Percentiles rank a stretch among this genome's conserved stretches.
phyloP scores from a whole-genome alignment of 1,140 invertebrate genomes.

The Achroia grisella region DNA sequence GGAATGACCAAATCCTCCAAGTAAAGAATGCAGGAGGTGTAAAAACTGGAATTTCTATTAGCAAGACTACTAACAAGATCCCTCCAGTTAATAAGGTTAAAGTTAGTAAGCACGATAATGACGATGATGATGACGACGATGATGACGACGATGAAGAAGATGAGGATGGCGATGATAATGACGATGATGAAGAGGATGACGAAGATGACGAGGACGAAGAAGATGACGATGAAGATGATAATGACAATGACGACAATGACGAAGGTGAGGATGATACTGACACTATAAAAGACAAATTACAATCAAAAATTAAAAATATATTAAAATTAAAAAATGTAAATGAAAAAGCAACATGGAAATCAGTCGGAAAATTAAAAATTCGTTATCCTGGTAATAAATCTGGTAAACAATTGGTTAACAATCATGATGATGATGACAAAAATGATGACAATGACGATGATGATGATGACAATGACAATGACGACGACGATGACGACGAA shows the following conservation, averaged over 20 bases:
- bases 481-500: constrained; percentile 59
- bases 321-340: not conserved
- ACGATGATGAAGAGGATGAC: constrained; percentile 60
- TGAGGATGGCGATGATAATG: constrained; percentile 56
- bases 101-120: constrained; percentile 59
- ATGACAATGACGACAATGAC: constrained; percentile 68
- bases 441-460: constrained; percentile 62
- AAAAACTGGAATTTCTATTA: constrained; percentile 65
- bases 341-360: not conserved
- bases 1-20: constrained; percentile 14
- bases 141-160: constrained; percentile 70
- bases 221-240: constrained; percentile 64
- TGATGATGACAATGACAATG: constrained; percentile 54
- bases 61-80: constrained; percentile 60
- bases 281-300: constrained; percentile 56
- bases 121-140: constrained; percentile 63
- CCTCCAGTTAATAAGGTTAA: constrained; percentile 25
- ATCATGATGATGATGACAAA: constrained; percentile 63
- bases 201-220: constrained; percentile 57
- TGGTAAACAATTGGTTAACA: constrained; percentile 34
- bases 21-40: constrained; percentile 44
- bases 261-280: constrained; percentile 69
- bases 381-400: not conserved
- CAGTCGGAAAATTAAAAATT: not conserved
- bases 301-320: not conserved